These are phyloP conservation scores for Regulus satrapa DNA, from an alignment of 2,113 vertebrate species.

Conservation along the genomic window DNA sequence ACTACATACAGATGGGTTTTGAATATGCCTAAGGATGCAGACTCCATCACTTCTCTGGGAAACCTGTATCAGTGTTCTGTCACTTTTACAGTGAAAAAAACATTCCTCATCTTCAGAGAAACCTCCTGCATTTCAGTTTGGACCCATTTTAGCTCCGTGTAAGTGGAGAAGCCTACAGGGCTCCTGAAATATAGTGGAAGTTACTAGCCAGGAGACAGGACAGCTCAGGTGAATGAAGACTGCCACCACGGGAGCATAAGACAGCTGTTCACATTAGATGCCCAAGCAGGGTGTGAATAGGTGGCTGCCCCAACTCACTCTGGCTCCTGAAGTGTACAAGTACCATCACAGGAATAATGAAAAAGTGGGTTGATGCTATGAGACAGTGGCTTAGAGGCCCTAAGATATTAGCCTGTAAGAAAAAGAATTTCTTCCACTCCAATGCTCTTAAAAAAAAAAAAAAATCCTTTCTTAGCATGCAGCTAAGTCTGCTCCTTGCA, in stretches of 20 bases:
- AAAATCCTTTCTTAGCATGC: accelerated
- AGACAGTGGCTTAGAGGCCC: background rate
- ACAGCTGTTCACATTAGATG: background rate
- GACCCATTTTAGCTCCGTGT: background rate
- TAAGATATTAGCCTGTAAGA: background rate
- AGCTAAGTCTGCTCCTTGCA: background rate
- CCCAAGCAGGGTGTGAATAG: background rate
- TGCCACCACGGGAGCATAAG: background rate
- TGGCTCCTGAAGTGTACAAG: background rate
- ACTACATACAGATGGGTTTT: background rate
- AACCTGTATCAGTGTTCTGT: background rate
- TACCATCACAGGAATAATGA: background rate
- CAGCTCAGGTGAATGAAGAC: background rate
- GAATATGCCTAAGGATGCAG: background rate
- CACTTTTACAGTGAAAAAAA: background rate
- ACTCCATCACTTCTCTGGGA: background rate
- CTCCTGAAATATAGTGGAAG: background rate
- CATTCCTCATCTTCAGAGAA: background rate
- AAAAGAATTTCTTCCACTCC: background rate
- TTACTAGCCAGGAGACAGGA: background rate
- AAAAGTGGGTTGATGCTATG: background rate
- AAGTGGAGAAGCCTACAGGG: background rate
- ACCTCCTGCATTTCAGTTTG: background rate
- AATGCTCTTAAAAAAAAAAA: background rate
- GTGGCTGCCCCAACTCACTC: background rate